phyloP scores from a whole-genome alignment of 1,140 invertebrate species.

The Drosophila guanche region DNA sequence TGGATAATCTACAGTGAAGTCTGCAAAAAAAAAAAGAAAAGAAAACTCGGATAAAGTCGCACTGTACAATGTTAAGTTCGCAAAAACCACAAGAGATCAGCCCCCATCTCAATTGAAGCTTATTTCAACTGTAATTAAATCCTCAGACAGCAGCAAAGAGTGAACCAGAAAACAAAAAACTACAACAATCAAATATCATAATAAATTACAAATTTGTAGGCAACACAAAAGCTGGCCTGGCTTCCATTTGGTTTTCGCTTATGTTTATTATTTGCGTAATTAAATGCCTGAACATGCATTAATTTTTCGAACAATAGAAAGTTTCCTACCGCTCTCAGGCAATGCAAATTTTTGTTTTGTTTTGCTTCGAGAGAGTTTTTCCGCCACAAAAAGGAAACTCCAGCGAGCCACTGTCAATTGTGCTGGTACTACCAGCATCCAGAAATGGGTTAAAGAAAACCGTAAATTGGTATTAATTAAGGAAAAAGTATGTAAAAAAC shows the following conservation, averaged over 20 bases:
- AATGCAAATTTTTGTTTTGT: slow-evolving; percentile 39
- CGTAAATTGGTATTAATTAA: slow-evolving; percentile 74
- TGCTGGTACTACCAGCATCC: slow-evolving; percentile 28
- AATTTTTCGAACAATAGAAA: slow-evolving; percentile 48
- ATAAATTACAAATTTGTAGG: slow-evolving; percentile 60
- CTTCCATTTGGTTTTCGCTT: slow-evolving; percentile 38
- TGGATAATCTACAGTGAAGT: background rate
- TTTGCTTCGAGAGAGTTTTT: slow-evolving; percentile 49
- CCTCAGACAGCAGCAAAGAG: background rate
- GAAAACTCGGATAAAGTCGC: background rate
- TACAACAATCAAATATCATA: slow-evolving; percentile 11
- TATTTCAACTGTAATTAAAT: slow-evolving; percentile 26
- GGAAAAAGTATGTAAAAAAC: slow-evolving; percentile 36
- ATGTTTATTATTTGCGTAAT: slow-evolving; percentile 69
- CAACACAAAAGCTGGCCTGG: slow-evolving; percentile 15
- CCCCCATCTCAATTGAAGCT: background rate
- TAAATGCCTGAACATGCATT: slow-evolving; percentile 57
- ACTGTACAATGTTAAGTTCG: background rate
- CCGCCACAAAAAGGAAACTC: slow-evolving; percentile 49
- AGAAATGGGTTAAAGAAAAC: slow-evolving; percentile 75
- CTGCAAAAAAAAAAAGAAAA: slow-evolving; percentile 14
- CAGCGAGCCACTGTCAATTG: slow-evolving; percentile 25
- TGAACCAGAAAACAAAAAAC: background rate
- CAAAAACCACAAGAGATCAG: background rate
- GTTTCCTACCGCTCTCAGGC: slow-evolving; percentile 51